Evolutionary conservation across 2,797 vertebrate species (phyloP).

Genomic region (Acanthurus leucopareius): DNA sequence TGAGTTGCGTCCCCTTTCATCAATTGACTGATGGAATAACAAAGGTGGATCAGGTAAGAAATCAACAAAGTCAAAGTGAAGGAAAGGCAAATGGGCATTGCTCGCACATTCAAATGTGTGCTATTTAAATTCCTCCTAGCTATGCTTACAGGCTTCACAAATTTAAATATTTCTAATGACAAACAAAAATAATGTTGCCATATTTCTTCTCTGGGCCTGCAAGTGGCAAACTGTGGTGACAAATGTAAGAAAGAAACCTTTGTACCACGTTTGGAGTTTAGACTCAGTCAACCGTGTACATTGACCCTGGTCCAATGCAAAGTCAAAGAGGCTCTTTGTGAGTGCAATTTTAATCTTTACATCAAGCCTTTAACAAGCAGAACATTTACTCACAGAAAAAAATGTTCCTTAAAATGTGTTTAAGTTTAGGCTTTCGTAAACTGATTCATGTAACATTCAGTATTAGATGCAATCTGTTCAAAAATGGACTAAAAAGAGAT

Average conservation of each 20-base stretch:
- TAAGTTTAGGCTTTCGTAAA: conserved; percentile 4
- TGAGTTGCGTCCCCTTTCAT: conserved; percentile 41
- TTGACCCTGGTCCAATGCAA: conserved; percentile 20
- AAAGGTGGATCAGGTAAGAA: conserved; percentile 16
- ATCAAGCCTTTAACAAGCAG: conserved; percentile 20
- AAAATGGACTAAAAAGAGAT: conserved; percentile 20
- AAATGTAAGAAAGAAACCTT: conserved; percentile 35
- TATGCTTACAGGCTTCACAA: conserved; percentile 12
- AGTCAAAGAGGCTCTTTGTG: conserved; percentile 54
- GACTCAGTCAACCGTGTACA: conserved; percentile 34
- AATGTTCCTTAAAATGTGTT: conserved; percentile 23
- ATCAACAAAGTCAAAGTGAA: conserved; percentile 16
- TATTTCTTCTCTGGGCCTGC: conserved; percentile 12
- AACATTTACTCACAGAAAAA: conserved; percentile 9
- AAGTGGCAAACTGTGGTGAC: conserved; percentile 15
- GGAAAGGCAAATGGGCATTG: conserved; percentile 58
- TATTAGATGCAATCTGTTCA: conserved; percentile 3
- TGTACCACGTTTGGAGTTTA: conserved; percentile 30
- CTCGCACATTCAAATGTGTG: conserved; percentile 69
- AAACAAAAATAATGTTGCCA: conserved; percentile 17
- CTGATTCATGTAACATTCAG: neutral
- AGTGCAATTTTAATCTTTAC: conserved; percentile 42
- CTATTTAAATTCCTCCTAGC: conserved; percentile 68
- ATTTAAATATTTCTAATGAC: conserved; percentile 52
- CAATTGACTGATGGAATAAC: conserved; percentile 31